Evolutionary conservation across 2,797 vertebrate species (phyloP).

Genomic region (Crypturellus tataupa): DNA sequence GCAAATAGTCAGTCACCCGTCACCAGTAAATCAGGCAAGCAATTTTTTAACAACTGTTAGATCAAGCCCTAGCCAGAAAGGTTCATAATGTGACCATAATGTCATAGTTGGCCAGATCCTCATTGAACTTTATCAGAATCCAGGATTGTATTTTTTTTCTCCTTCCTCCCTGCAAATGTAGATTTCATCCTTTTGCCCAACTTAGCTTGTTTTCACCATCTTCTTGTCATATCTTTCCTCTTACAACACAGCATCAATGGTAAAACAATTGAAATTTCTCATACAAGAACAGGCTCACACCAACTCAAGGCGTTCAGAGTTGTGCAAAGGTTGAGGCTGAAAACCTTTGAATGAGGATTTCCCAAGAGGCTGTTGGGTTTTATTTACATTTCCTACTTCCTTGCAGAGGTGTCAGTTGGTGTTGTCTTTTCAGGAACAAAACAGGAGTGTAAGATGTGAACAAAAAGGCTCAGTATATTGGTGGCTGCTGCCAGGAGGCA

Average conservation of each 20-base stretch:
- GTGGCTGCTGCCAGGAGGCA: neutral
- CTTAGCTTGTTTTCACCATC: neutral
- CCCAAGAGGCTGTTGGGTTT: constrained; percentile 9
- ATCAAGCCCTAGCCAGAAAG: neutral
- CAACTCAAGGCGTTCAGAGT: neutral
- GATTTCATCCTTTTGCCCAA: neutral
- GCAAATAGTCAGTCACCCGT: neutral
- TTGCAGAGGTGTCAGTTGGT: constrained; percentile 23
- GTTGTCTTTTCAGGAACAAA: constrained; percentile 4
- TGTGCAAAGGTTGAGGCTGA: constrained; percentile 7
- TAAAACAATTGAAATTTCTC: constrained; percentile 19
- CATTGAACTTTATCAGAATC: neutral
- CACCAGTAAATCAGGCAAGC: neutral
- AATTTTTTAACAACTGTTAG: neutral
- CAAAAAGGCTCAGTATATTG: neutral
- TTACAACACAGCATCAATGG: neutral
- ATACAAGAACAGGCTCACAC: neutral
- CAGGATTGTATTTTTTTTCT: neutral
- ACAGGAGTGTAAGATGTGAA: neutral
- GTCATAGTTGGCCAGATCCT: neutral
- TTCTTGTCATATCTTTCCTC: neutral
- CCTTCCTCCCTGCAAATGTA: neutral
- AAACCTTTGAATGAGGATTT: constrained; percentile 11
- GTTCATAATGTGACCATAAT: neutral
- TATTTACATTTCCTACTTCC: constrained; percentile 69